Percentiles rank a stretch among this genome's conserved stretches.
Conservation (phyloP, 2,113 vertebrate species). For the Tachycineta bicolor region DNA sequence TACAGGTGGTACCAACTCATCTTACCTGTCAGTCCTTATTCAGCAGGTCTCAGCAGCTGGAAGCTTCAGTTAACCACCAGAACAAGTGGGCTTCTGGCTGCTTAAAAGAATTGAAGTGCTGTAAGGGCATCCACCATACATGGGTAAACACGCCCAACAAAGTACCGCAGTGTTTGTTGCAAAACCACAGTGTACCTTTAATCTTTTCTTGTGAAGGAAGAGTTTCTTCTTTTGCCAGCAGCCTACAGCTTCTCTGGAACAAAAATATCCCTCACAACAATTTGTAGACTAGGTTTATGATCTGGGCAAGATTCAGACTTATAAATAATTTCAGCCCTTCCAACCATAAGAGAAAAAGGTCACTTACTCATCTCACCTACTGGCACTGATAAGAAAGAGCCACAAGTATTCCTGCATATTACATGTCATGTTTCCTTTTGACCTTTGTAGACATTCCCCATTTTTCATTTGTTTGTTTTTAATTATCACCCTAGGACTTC, state of each 20-base stretch:
- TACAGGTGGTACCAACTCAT: background rate
- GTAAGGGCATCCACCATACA: accelerated
- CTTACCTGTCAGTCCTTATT: background rate
- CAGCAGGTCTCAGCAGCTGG: background rate
- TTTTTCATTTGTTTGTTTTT: background rate
- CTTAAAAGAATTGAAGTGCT: no score
- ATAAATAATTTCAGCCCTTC: background rate
- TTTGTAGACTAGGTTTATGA: background rate
- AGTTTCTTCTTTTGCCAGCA: background rate
- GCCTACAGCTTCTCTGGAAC: background rate
- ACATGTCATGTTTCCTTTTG: background rate
- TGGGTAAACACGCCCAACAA: background rate
- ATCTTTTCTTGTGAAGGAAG: background rate
- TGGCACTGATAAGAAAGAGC: background rate
- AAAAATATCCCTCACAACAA: background rate
- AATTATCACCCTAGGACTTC: background rate
- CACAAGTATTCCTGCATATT: background rate
- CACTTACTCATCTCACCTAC: background rate
- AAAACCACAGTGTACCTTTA: background rate
- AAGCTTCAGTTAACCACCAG: background rate
- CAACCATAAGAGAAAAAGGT: background rate
- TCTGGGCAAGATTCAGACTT: background rate
- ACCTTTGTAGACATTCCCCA: background rate
- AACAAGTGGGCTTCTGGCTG: background rate
- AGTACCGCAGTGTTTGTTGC: background rate